These are phyloP conservation scores for Astyanax mexicanus DNA, from an alignment of 2,797 vertebrate species.

Conservation along the genomic window DNA sequence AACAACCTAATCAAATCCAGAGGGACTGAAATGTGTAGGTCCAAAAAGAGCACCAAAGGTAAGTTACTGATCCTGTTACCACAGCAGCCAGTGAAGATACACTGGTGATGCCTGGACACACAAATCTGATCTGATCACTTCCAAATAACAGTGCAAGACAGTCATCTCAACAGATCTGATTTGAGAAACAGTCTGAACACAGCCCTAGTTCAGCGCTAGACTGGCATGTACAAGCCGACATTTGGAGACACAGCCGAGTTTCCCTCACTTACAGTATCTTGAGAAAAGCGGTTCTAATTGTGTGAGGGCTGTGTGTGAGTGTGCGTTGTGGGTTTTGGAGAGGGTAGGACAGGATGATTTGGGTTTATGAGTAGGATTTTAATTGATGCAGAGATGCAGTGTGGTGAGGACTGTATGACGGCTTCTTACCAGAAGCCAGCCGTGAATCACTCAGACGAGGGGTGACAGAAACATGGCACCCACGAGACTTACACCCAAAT, in stretches of 20 bases:
- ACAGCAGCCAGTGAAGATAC: too few relatives aligned
- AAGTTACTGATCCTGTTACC: too few relatives aligned
- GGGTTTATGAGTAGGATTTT: slow-evolving; percentile 52
- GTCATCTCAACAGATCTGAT: too few relatives aligned
- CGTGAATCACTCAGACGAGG: slow-evolving; percentile 65
- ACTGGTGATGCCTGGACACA: too few relatives aligned
- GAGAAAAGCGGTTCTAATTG: slow-evolving; percentile 20
- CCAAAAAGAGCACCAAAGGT: too few relatives aligned
- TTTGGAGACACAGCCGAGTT: background rate
- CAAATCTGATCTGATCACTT: too few relatives aligned
- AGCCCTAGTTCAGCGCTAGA: background rate
- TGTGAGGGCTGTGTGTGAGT: slow-evolving; percentile 6
- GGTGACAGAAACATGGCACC: slow-evolving; percentile 67
- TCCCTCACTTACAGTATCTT: slow-evolving; percentile 5
- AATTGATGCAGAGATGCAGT: slow-evolving; percentile 58
- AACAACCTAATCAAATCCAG: too few relatives aligned
- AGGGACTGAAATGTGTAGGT: too few relatives aligned
- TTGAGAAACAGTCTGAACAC: too few relatives aligned
- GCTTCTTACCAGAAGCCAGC: slow-evolving; percentile 62
- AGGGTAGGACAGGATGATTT: slow-evolving; percentile 38
- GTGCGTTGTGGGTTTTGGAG: slow-evolving; percentile 28
- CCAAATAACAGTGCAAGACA: too few relatives aligned
- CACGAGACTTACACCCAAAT: slow-evolving; percentile 61
- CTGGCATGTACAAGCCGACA: background rate
- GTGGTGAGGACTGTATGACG: slow-evolving; percentile 54